phyloP scores from a whole-genome alignment of 2,888 invertebrate species.

The Lysandra coridon region DNA sequence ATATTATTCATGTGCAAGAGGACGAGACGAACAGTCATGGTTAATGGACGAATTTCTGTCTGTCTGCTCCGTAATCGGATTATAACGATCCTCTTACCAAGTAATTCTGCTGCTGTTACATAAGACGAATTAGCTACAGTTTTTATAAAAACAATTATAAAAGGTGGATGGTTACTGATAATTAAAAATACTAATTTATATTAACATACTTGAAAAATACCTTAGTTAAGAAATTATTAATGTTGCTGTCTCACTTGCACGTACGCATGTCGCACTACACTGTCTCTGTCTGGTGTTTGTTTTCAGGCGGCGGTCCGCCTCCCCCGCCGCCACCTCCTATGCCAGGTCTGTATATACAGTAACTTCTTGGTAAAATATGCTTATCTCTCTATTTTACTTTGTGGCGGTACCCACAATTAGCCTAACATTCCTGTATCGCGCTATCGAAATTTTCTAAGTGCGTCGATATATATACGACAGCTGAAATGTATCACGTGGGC shows the following conservation, averaged over 20 bases:
- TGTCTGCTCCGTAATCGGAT: too few relatives aligned
- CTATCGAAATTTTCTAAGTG: too few relatives aligned
- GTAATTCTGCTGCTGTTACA: too few relatives aligned
- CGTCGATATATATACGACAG: too few relatives aligned
- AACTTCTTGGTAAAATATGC: not conserved
- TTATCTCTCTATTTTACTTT: not conserved
- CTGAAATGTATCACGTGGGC: too few relatives aligned
- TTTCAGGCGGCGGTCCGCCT: constrained; percentile 47
- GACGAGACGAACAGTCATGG: too few relatives aligned
- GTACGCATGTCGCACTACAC: constrained; percentile 44
- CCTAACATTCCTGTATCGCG: too few relatives aligned
- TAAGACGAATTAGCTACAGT: not conserved
- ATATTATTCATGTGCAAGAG: too few relatives aligned
- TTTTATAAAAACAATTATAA: constrained; percentile 15
- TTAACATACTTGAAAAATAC: not conserved
- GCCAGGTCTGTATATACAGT: not conserved
- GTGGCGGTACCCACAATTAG: too few relatives aligned
- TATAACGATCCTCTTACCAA: too few relatives aligned
- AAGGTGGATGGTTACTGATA: not conserved
- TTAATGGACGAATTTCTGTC: too few relatives aligned
- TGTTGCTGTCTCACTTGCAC: constrained; percentile 38
- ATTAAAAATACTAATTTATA: not conserved
- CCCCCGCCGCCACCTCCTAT: constrained; percentile 44
- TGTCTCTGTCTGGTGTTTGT: constrained; percentile 45
- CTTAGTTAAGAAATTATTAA: not conserved